phyloP scores from a whole-genome alignment of 2,113 vertebrate genomes.

The Ifrita kowaldi region DNA sequence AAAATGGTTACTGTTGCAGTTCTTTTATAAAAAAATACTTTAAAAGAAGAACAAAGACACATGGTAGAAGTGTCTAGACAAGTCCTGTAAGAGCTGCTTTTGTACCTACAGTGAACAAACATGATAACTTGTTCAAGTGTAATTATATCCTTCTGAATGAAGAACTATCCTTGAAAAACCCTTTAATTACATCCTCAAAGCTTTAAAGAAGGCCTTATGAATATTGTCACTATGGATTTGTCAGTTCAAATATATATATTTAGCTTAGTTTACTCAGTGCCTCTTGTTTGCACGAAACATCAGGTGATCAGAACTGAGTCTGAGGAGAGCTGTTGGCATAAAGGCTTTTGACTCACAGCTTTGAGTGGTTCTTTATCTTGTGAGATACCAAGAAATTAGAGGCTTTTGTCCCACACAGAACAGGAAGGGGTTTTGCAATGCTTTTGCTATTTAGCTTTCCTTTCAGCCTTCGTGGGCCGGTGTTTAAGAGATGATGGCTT shows the following conservation, averaged over 20 bases:
- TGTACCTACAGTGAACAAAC: not conserved
- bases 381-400: not conserved
- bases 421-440: not conserved
- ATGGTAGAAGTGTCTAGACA: not conserved
- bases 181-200: not conserved
- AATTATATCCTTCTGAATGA: slow-evolving; percentile 11
- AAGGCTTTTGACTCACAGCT: not conserved
- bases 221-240: not conserved
- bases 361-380: not conserved
- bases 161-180: not conserved
- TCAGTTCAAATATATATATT: not conserved
- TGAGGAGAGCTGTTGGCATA: not conserved
- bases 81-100: not conserved
- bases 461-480: not conserved
- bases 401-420: not conserved
- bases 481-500: not conserved
- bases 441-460: not conserved
- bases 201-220: not conserved
- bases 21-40: not conserved
- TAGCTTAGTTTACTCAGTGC: not conserved
- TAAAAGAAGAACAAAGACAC: slow-evolving; percentile 34
- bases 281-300: not conserved
- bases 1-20: not conserved
- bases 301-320: not conserved
- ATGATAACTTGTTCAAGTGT: not conserved